Base-by-base conservation (phyloP, 2,797 vertebrate species). In the Xiphophorus birchmanni region DNA sequence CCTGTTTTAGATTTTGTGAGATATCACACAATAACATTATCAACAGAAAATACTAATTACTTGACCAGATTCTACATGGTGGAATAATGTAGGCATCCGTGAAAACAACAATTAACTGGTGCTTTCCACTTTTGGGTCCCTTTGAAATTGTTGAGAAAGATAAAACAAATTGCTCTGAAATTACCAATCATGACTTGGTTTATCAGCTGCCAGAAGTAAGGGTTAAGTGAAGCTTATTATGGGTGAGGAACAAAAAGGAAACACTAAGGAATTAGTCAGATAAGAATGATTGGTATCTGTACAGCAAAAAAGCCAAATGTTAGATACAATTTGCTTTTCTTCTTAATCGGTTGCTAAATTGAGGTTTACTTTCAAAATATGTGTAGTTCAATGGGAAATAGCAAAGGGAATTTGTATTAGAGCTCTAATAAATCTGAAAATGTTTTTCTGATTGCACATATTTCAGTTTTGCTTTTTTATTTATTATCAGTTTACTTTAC, bases 91-190 rank as follows among this genome's bases (percentile, higher is more conserved):
- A 80, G 86, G 80, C 81, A 87, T 78, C 48, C 78, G 83, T 86
- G 45, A 91, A 89, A 84, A 87, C 84, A 93, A 88, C 75, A 77
- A 52, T 54, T 82, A 75, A 44, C 48, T 87, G 77, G 72, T 86
- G 76, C 87, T 93, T 93, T 91, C 82, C 79, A 82, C 82, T 69
- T 84, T 77, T 81, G 50, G 77, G 82, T 85, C 80, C 84, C 79
- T 73, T 89, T 80, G 82, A 92, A 94, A 90, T 77, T 81, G 82
- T 84, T 84, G 11, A 60, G 80, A 91, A 86, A 86, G 78, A 92
- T 89, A 88, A 72, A 78, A 87, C 87, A 90, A 89, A 88, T 83
- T 86, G 86, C 86, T 87, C 84, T 52, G 77, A 90, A 94, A 93
- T 86, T 91, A 90, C 74, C 80, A 86, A 84, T 93, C 81, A 82